phyloP scores from a whole-genome alignment of 2,888 invertebrate species.

The Alcis repandata region DNA sequence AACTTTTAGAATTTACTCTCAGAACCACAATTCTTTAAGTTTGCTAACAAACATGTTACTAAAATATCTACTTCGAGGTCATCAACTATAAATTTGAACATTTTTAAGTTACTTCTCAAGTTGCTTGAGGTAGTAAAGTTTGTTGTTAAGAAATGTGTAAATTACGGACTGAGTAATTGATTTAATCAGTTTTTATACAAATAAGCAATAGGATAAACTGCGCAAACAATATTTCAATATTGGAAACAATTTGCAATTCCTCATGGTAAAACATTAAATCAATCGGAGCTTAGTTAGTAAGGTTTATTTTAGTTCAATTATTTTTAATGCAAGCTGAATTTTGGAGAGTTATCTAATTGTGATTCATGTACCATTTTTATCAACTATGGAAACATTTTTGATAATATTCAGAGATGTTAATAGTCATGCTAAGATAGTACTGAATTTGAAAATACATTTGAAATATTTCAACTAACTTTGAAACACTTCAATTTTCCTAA shows the following conservation, averaged over 20 bases:
- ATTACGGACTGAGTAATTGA: neutral
- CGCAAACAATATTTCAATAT: neutral
- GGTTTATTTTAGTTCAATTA: neutral
- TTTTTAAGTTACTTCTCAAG: neutral
- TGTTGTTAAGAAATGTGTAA: neutral
- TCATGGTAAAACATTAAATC: neutral
- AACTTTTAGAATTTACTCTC: neutral
- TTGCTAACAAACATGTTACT: neutral
- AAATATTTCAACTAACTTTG: neutral
- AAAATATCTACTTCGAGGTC: constrained; percentile 9
- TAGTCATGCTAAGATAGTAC: neutral
- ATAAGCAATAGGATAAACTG: neutral
- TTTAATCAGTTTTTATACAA: neutral
- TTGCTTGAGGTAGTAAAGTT: neutral
- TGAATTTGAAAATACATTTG: neutral
- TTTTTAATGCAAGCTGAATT: neutral
- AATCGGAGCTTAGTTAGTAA: neutral
- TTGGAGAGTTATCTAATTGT: constrained; percentile 1
- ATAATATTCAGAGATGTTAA: neutral
- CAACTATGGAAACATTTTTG: neutral
- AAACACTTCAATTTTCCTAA: neutral
- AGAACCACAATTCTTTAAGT: neutral
- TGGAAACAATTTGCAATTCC: neutral
- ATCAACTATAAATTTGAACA: neutral
- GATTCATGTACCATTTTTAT: constrained; percentile 3